Base-by-base conservation (phyloP, 2,797 vertebrate genomes). In the Vespertilio murinus region DNA sequence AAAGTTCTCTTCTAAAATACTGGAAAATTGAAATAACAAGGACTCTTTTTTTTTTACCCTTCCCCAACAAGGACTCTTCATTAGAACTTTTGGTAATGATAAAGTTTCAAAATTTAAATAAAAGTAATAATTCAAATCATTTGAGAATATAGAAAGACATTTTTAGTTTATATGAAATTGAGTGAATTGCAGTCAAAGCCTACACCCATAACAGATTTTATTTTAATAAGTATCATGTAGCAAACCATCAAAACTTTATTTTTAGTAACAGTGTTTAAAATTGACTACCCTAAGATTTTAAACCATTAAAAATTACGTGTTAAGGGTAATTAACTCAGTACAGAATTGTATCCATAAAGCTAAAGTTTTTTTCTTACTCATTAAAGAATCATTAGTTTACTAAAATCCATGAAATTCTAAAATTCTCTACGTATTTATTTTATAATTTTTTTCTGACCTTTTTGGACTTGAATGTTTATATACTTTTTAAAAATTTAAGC, bases 401-500 rank as follows among this genome's bases (percentile, higher is more conserved):
- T 86, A 95, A 79, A 97, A 95, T 18, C 75, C 94, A 89, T 94
- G 84, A 97, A 97, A 96, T 97, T 97, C 82, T 97, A 82, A 96
- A 96, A 96, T 98, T 97, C 97, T 95, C 94, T 97, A 96, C 16
- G 49, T 98, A 98, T 98, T 98, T 98, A 98, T 98, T 98, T 97
- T 98, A 97, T 98, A 98, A 98, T 99, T 98, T 99, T 98, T 98
- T 98, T 98, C 95, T 97, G 96, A 95, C 92, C 90, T 97, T 96
- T 98, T 98, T 97, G 97, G 97, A 98, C 33, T 74, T 84, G 98
- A 98, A 98, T 97, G 91, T 99, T 98, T 99, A 99, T 98, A 99
- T 99, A 99, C 96, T 98, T 98, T 97, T 98, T 98, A 98, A 97
- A 96, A 12, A 98, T 98, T 65, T 65, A 33, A 64, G 98, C 98